Evolutionary conservation across 2,888 invertebrate species (phyloP).

Genomic region (Clunio marinus): DNA sequence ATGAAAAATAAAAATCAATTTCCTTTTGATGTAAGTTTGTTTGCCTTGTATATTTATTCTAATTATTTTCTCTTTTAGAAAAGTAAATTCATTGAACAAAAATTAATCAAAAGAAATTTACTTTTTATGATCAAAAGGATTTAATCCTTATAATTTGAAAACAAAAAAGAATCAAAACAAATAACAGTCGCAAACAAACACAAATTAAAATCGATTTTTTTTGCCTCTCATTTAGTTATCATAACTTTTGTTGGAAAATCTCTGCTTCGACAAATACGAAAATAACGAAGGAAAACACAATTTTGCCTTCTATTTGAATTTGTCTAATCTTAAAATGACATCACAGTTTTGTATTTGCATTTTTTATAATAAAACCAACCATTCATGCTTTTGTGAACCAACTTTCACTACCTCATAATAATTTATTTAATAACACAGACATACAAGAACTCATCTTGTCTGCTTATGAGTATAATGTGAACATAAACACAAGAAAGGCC

Average conservation of each 20-base stretch:
- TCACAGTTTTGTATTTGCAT: too few species aligned
- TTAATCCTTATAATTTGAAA: slow-evolving; percentile 5
- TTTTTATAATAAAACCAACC: too few species aligned
- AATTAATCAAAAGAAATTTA: not conserved
- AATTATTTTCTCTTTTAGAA: not conserved
- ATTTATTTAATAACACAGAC: too few species aligned
- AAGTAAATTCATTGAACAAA: too few species aligned
- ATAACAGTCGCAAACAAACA: not conserved
- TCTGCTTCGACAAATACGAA: not conserved
- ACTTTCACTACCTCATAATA: too few species aligned
- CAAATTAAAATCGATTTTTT: not conserved
- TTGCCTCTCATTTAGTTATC: not conserved
- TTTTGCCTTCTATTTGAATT: too few species aligned
- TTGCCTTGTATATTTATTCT: too few species aligned
- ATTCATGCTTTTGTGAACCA: too few species aligned
- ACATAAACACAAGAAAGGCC: not conserved
- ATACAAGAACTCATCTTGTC: too few species aligned
- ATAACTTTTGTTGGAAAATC: too few species aligned
- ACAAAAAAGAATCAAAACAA: not conserved
- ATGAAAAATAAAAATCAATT: not conserved
- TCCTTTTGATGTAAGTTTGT: not conserved
- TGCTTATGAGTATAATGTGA: too few species aligned
- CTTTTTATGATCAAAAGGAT: not conserved
- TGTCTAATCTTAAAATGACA: too few species aligned
- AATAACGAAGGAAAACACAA: not conserved